These are phyloP conservation scores for Atta texana DNA, from an alignment of 1,140 invertebrate genomes.

Conservation along the genomic window DNA sequence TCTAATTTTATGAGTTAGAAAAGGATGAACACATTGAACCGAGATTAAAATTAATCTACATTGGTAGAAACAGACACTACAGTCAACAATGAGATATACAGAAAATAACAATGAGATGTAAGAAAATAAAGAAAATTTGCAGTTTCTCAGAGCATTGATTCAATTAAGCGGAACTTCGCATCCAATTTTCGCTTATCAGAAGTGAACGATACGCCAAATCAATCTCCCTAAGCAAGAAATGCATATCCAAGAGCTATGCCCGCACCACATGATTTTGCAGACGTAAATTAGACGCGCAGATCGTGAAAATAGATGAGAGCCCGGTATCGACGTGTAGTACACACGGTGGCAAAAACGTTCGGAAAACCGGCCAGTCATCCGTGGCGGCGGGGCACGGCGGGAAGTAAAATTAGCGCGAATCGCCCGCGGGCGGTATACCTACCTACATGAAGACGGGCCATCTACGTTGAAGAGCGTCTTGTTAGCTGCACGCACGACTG, in stretches of 20 bases:
- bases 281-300: slow-evolving; percentile 19
- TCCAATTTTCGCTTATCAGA: background rate
- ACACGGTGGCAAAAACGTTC: slow-evolving; percentile 39
- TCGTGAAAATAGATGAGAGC: slow-evolving; percentile 26
- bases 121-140: background rate
- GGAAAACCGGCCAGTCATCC: slow-evolving; percentile 42
- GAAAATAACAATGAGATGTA: background rate
- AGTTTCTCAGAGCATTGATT: background rate
- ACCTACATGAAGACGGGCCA: slow-evolving; percentile 59
- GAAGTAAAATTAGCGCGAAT: slow-evolving; percentile 61
- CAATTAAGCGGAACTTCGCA: background rate
- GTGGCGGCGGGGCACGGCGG: slow-evolving; percentile 27
- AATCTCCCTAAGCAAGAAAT: slow-evolving; percentile 2
- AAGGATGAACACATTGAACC: too few relatives aligned
- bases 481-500: slow-evolving; percentile 66
- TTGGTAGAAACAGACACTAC: background rate
- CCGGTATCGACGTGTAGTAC: background rate
- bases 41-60: too few relatives aligned
- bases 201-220: background rate
- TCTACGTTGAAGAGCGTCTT: slow-evolving; percentile 56
- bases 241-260: background rate
- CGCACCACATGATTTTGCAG: background rate
- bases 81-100: background rate
- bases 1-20: too few relatives aligned
- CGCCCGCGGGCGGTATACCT: slow-evolving; percentile 56